Base-by-base conservation (phyloP, 2,797 vertebrate species). In the Scolopax bukidnonensis region DNA sequence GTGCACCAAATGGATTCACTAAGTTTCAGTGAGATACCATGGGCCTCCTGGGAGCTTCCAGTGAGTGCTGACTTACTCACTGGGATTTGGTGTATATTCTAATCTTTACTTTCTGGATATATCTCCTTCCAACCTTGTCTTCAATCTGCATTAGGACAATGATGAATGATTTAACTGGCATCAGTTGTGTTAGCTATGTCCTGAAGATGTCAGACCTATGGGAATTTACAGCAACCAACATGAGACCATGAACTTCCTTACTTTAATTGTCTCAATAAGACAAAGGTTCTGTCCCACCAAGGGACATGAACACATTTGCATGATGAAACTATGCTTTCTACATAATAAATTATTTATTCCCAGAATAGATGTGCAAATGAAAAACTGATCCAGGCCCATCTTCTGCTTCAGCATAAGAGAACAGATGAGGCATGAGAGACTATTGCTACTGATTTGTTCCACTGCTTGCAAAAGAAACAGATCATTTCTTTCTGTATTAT, bases 381-480 rank as follows among this genome's bases (percentile, higher is more conserved):
- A 90, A 92, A 96, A 89, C 17, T 63, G 91, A 93, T 88, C 80
- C 87, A 81, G 84, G 82, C 75, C 73, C 80, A 91, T 93, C 87
- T 84, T 95, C 69, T 86, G 40, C 80, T 95, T 81, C 87, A 76
- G 80, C 70, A 7, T 47, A 67, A 84, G 70, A 84, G 83, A 93
- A 95, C 60, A 68, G 95, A 97, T 91, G 94, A 95, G 89, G 85
- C 90, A 95, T 84, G 80, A 95, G 93, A 88, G 79, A 96, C 89
- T 86, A 90, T 82, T 91, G 94, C 74, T 73, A 87, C 88, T 95
- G 91, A 96, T 96, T 94, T 96, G 93, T 95, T 95, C 93, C 96
- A 93, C 77, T 53, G 85, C 81, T 93, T 56, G 79, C 83, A 89
- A 87, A 53, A 91, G 93, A 79, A 96, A 84, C 93, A 94, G 87